These are phyloP conservation scores for Mythimna impura DNA, from an alignment of 2,888 invertebrate species.

Conservation along the genomic window DNA sequence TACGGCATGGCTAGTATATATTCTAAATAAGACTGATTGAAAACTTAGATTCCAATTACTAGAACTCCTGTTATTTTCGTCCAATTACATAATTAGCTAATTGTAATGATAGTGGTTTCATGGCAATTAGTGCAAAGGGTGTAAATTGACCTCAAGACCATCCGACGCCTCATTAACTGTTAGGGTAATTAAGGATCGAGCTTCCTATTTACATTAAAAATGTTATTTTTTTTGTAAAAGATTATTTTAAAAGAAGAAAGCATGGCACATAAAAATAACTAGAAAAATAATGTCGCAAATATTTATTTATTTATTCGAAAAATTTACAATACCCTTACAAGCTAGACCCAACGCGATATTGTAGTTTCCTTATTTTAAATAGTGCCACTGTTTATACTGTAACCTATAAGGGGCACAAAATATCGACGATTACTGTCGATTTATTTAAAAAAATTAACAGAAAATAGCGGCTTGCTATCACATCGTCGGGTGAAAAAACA, in stretches of 20 bases:
- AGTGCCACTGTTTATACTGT: too few relatives aligned
- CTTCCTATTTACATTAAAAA: neutral
- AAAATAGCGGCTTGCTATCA: too few relatives aligned
- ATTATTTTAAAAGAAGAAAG: neutral
- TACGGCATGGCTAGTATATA: neutral
- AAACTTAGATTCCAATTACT: neutral
- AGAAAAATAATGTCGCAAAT: too few relatives aligned
- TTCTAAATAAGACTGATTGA: neutral
- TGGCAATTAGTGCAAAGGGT: neutral
- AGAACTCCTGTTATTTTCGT: neutral
- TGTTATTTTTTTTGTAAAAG: neutral
- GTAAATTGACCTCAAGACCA: neutral
- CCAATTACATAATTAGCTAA: slow-evolving; percentile 3
- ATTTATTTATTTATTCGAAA: too few relatives aligned
- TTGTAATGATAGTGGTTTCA: slow-evolving; percentile 1
- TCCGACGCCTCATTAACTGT: neutral
- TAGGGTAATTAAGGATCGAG: neutral
- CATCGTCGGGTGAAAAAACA: too few relatives aligned
- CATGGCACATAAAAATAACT: too few relatives aligned
- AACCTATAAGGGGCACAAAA: too few relatives aligned
- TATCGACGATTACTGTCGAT: too few relatives aligned
- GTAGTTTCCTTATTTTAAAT: too few relatives aligned
- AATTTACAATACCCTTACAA: too few relatives aligned
- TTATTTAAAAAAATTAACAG: too few relatives aligned
- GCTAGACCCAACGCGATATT: too few relatives aligned